Evolutionary conservation across 2,113 vertebrate species (phyloP), one percentile per base, ranked within the genome.

Genomic region (Bubalus kerabau): DNA sequence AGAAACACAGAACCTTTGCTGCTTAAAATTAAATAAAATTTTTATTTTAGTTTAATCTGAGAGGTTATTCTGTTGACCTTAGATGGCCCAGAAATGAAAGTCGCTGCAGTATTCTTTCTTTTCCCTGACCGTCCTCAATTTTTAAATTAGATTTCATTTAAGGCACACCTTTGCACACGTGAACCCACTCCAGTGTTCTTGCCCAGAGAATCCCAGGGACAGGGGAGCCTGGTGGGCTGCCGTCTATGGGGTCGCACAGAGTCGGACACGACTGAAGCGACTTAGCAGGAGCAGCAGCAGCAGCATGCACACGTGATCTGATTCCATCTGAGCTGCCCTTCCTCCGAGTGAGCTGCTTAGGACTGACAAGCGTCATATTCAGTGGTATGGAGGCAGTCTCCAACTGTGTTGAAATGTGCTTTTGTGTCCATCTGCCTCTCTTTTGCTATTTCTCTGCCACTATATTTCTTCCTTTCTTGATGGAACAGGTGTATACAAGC

Each of bases 41-140:
- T 81, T 95, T 94, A 21, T 82, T 80, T 78, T 76, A 9, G 26
- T 26, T 76, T 89, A 94, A 59, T 43, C 14, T 43, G 5, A 28
- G 87, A 86, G 46, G n/a, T 67, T 12, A 40, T 96, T 74, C 46
- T 48, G 0, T 59, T 81, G 30, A 88, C 11, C 1, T 87, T 48
- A 76, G 54, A 30, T 84, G 6, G 19, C 86, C 9, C 6, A 15
- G 46, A 93, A 89, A 87, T 78, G 46, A 90, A 54, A 48, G 36
- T 93, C 28, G 80, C 86, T 32, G 81, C 8, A 12, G 46, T 82
- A 48, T 71, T 95, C n/a, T 67, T 94, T 76, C 4, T 57, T 11
- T 19, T 74, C 16, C 6, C 19, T 40, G 15, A 32, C 12, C 28
- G 23, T 43, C 17, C 19, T 81, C 30, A 71, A 32, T 52, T 91